Percentiles rank a stretch among this genome's conserved stretches.
phyloP scores from a whole-genome alignment of 2,888 invertebrate species.

The Drosophila prolongata region DNA sequence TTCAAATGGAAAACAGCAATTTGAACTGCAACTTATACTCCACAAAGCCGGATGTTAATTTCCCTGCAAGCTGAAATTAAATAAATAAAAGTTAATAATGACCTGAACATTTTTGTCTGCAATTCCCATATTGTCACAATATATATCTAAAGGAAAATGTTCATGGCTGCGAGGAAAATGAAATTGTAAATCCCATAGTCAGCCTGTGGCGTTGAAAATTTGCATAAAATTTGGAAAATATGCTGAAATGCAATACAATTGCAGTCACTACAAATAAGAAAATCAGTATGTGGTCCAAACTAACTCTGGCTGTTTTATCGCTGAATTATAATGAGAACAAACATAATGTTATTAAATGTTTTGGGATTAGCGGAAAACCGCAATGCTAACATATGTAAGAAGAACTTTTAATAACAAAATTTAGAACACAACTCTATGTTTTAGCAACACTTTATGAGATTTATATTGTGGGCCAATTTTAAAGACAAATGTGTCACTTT shows the following conservation, averaged over 20 bases:
- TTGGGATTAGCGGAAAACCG: background rate
- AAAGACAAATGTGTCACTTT: constrained; percentile 9
- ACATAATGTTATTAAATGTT: background rate
- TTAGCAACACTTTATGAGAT: background rate
- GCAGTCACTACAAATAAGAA: background rate
- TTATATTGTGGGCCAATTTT: constrained; percentile 1
- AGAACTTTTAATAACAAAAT: background rate
- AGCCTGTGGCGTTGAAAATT: constrained; percentile 1
- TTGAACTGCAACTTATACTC: background rate
- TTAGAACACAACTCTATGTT: background rate
- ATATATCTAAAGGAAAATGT: background rate
- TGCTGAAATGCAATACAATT: constrained; percentile 5
- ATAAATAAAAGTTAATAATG: background rate
- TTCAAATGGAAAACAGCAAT: background rate
- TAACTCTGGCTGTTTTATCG: background rate
- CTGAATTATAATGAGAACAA: background rate
- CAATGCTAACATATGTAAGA: background rate
- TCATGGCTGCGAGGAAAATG: background rate
- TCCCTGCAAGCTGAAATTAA: background rate
- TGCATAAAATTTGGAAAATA: background rate
- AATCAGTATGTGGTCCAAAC: background rate
- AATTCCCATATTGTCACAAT: background rate
- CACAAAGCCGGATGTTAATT: background rate
- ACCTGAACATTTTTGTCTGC: no score
- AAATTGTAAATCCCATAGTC: background rate